Conservation (phyloP, 2,888 invertebrate genomes). For the Drosophila anceps region DNA sequence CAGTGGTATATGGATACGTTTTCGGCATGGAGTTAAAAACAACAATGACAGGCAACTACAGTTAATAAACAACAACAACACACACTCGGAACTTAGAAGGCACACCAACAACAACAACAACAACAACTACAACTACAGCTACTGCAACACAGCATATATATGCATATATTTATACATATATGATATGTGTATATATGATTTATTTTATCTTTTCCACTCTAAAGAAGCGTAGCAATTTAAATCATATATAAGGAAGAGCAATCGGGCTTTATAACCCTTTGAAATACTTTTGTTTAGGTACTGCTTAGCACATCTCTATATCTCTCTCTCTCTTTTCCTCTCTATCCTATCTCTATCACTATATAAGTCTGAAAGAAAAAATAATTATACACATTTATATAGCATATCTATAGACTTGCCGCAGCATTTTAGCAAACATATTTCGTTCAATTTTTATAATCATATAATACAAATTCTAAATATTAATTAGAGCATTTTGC, state of each 20-base stretch:
- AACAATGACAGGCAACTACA: slow-evolving; percentile 40
- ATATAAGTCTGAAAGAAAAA: slow-evolving; percentile 22
- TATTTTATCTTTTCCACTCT: slow-evolving; percentile 27
- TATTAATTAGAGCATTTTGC: slow-evolving; percentile 49
- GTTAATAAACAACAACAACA: slow-evolving; percentile 31
- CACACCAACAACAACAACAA: slow-evolving; percentile 42
- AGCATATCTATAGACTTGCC: slow-evolving; percentile 51
- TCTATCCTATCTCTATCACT: not conserved
- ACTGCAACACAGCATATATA: slow-evolving; percentile 12
- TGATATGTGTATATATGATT: slow-evolving; percentile 5
- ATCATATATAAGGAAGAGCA: slow-evolving; percentile 30
- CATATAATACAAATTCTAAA: slow-evolving; percentile 23
- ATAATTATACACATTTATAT: slow-evolving; percentile 33
- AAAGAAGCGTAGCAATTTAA: slow-evolving; percentile 28
- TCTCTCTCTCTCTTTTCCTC: not conserved
- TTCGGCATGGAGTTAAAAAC: slow-evolving; percentile 86
- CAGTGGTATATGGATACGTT: slow-evolving; percentile 86
- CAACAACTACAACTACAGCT: slow-evolving; percentile 7
- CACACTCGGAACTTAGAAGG: slow-evolving; percentile 49
- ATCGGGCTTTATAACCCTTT: slow-evolving; percentile 25
- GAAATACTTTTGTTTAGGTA: slow-evolving; percentile 23
- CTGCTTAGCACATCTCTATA: slow-evolving; percentile 40
- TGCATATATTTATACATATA: not conserved
- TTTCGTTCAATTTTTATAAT: slow-evolving; percentile 31
- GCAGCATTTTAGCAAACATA: slow-evolving; percentile 53